Evolutionary conservation across 2,888 invertebrate genomes (phyloP).

Genomic region (Diadegma fenestrale): DNA sequence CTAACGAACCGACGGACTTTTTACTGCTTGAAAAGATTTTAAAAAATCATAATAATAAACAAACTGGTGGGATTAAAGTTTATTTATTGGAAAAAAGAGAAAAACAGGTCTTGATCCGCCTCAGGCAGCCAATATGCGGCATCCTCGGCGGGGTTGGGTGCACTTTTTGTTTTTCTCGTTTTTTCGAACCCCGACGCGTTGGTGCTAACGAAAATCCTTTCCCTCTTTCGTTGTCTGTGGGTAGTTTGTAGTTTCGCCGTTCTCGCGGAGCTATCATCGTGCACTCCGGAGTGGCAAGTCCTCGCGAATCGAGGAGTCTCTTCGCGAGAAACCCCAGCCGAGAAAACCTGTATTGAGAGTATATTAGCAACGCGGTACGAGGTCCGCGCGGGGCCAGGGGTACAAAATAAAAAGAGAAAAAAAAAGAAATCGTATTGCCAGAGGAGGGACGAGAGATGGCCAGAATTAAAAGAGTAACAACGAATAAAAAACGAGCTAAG

Average conservation of each 20-base stretch:
- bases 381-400: neutral
- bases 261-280: slow-evolving; percentile 49
- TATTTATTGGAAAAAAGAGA: slow-evolving; percentile 9
- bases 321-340: slow-evolving; percentile 38
- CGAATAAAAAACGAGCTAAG: slow-evolving; percentile 41
- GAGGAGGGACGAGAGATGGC: slow-evolving; percentile 18
- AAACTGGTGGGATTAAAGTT: neutral
- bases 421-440: slow-evolving; percentile 41
- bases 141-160: slow-evolving; percentile 56
- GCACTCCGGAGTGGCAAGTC: slow-evolving; percentile 18
- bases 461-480: slow-evolving; percentile 18
- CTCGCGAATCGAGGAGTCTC: slow-evolving; percentile 33
- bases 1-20: neutral
- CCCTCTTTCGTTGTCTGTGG: slow-evolving; percentile 34
- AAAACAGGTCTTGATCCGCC: slow-evolving; percentile 27
- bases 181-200: slow-evolving; percentile 52
- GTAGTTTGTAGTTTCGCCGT: slow-evolving; percentile 52
- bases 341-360: slow-evolving; percentile 66
- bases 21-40: neutral
- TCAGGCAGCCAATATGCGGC: slow-evolving; percentile 58
- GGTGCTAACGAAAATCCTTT: slow-evolving; percentile 60
- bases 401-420: slow-evolving; percentile 14
- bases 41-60: neutral
- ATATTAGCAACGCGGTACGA: slow-evolving; percentile 43
- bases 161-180: slow-evolving; percentile 18